A percentile compares a stretch with the other conserved stretches of the same genome.
These are phyloP conservation scores for Coracias cyanogaster DNA, from an alignment of 2,797 vertebrate species.

Conservation along the genomic window DNA sequence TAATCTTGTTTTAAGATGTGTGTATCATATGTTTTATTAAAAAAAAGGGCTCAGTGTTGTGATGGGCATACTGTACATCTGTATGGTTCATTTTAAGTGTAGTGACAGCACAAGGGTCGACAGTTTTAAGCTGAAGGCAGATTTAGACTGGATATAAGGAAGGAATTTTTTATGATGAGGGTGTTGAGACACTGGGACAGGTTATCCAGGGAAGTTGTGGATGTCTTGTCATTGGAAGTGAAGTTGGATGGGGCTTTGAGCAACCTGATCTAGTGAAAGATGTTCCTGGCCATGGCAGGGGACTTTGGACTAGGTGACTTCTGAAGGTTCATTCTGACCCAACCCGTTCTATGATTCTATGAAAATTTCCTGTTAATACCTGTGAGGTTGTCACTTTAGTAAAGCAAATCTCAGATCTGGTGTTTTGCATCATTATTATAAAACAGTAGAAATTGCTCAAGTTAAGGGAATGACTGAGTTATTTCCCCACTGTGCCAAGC, in stretches of 20 bases:
- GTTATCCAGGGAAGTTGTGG: not conserved
- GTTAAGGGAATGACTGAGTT: not conserved
- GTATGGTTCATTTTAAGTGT: not conserved
- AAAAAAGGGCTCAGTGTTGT: not conserved
- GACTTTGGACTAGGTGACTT: not conserved
- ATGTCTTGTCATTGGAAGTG: not conserved
- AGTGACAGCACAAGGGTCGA: not conserved
- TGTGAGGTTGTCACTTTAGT: not conserved
- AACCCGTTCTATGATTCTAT: not conserved
- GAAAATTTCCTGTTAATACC: not conserved
- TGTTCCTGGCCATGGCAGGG: not conserved
- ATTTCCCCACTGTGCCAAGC: not conserved
- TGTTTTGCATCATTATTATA: not conserved
- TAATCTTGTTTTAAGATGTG: not conserved
- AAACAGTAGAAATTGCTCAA: not conserved
- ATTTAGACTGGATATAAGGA: not conserved
- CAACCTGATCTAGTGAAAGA: not conserved
- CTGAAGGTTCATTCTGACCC: not conserved
- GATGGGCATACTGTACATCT: too few species aligned
- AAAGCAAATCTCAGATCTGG: not conserved
- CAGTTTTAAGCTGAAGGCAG: not conserved
- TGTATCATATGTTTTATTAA: not conserved
- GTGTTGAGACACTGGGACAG: not conserved
- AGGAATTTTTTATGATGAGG: not conserved
- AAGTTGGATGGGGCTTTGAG: not conserved